These are phyloP conservation scores for Isoperla grammatica DNA, from an alignment of 2,888 invertebrate genomes.

Conservation along the genomic window DNA sequence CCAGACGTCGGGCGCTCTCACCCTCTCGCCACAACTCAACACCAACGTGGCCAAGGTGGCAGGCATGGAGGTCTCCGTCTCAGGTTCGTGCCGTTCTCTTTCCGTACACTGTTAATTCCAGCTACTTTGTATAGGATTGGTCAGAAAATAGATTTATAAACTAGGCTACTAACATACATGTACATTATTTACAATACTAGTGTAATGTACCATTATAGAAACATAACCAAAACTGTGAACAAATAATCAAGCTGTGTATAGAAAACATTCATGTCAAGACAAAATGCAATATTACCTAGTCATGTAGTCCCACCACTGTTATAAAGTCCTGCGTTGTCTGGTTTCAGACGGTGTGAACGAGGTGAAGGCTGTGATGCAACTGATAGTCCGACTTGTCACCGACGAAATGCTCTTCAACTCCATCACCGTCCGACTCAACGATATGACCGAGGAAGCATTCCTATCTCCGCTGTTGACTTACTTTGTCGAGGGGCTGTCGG, in stretches of 20 bases:
- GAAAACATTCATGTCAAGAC: too few relatives aligned
- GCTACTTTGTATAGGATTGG: too few relatives aligned
- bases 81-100: conserved; percentile 48
- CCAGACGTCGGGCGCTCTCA: conserved; percentile 75
- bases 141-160: too few relatives aligned
- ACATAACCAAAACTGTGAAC: too few relatives aligned
- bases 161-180: too few relatives aligned
- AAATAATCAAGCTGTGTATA: too few relatives aligned
- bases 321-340: too few relatives aligned
- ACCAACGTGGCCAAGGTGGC: conserved; percentile 93
- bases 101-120: too few relatives aligned
- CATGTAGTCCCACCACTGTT: too few relatives aligned
- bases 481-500: conserved; percentile 86
- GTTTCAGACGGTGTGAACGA: conserved; percentile 90
- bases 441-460: conserved; percentile 90
- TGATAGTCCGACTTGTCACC: conserved; percentile 84
- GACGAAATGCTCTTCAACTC: conserved; percentile 93
- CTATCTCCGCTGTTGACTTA: conserved; percentile 81
- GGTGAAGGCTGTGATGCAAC: conserved; percentile 86
- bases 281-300: too few relatives aligned
- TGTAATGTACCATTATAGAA: too few relatives aligned
- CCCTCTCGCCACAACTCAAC: conserved; percentile 85
- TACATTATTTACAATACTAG: too few relatives aligned
- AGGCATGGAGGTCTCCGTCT: conserved; percentile 88
- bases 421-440: conserved; percentile 85